Evolutionary conservation across 2,113 vertebrate genomes (phyloP).

Genomic region (Antechinus stuartii): DNA sequence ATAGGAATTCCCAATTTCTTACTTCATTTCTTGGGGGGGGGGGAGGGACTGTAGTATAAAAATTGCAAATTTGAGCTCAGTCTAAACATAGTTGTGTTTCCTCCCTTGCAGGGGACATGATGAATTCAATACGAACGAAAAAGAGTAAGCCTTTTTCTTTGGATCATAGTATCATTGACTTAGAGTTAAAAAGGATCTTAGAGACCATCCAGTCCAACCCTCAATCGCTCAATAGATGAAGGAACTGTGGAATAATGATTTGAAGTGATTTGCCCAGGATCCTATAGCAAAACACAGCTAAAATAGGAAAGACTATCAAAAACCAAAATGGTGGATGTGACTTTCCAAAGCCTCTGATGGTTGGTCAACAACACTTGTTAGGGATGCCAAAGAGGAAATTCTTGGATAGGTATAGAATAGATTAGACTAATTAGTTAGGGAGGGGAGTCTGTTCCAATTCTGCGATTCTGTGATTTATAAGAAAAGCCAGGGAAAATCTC

Average conservation of each 20-base stretch:
- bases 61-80: conserved; percentile 58
- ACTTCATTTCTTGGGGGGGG: conserved; percentile 37
- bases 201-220: too few species aligned
- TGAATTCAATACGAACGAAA: conserved; percentile 32
- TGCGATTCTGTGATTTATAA: too few species aligned
- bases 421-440: too few species aligned
- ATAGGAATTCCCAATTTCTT: conserved; percentile 44
- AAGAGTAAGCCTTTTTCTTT: not conserved
- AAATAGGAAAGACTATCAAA: conserved; percentile 39
- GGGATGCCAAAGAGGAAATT: too few species aligned
- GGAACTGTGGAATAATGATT: not conserved
- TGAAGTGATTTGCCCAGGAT: not conserved
- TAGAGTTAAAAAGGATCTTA: not conserved
- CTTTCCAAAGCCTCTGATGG: not conserved
- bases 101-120: conserved; percentile 17
- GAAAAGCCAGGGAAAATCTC: too few species aligned
- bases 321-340: conserved; percentile 42
- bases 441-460: too few species aligned
- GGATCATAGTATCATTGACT: not conserved
- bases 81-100: conserved; percentile 30
- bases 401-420: too few species aligned
- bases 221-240: not conserved
- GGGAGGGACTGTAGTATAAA: conserved; percentile 18
- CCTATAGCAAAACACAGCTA: conserved; percentile 15
- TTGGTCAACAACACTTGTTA: not conserved